Base-by-base conservation (phyloP, 2,888 invertebrate species). In the Andrena minutula region DNA sequence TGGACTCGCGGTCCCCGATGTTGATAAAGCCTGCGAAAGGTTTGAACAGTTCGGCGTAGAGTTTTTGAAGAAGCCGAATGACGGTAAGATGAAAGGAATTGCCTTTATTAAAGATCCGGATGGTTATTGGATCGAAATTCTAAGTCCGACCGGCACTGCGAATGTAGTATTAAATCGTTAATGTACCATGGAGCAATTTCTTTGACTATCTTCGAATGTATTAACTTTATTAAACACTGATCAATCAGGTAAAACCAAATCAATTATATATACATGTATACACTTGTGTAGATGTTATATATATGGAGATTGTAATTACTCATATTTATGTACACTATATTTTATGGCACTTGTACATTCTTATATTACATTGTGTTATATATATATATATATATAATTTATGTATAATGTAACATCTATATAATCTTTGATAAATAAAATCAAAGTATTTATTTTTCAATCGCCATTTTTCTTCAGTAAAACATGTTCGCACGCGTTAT, bases 91-190 rank as follows among this genome's bases (percentile, higher is more conserved):
- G 98, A 98, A 97, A 93, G 98, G 98, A 0, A 94, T 99, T 64
- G 99, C 99, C 1, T 99, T 99, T 93, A 98, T 99, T 79, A 97
- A 98, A 89, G 99, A 99, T 93, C 99, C 99, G 0, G 99, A 99
- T 93, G 99, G 98, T 41, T 99, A 99, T 92, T 98, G 98, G 98
- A 98, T 99, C 90, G 99, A 99, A 94, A 98, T 98, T 79, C 96
- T 98, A 90, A 96, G 95, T 86, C 94, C 95, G 73, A 87, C 75
- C 4, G 87, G 65, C 51, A 69, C 90, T 63, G 88, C 87, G 23
- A 90, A 87, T 58, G 85, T 88, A 60, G 80, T 84, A 53, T 60
- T 87, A 56, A 81, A 84, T 63, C 78, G 85, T 73, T 89, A 76
- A 80, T 80, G 47, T 32, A 69, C 74, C 8, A 58, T 70, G 30